Evolutionary conservation across 1,140 invertebrate species (phyloP).

Genomic region (Eueides isabella): DNA sequence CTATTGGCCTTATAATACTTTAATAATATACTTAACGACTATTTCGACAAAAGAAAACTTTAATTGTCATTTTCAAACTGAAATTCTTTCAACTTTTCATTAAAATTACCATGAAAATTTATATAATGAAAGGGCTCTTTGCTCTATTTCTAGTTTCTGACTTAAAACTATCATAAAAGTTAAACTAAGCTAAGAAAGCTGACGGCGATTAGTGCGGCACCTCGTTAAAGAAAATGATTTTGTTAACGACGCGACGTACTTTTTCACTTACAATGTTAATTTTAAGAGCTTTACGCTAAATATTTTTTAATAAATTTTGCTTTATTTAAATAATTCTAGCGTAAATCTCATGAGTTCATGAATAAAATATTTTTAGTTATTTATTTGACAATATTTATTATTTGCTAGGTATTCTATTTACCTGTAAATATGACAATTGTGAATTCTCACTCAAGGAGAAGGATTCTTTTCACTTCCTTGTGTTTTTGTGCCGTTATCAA

Average conservation of each 20-base stretch:
- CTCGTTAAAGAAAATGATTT: conserved; percentile 10
- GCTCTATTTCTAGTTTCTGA: background rate
- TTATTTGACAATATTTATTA: too few species aligned
- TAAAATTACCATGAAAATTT: background rate
- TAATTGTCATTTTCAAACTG: background rate
- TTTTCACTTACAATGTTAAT: conserved; percentile 11
- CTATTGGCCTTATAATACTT: too few species aligned
- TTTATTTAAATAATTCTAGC: too few species aligned
- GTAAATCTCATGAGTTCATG: too few species aligned
- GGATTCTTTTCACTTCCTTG: too few species aligned
- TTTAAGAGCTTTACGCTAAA: background rate
- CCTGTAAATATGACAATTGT: too few species aligned
- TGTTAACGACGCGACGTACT: conserved; percentile 2
- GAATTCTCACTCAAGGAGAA: too few species aligned
- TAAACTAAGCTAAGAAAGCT: conserved; percentile 18
- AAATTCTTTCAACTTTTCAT: background rate
- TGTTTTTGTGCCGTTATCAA: too few species aligned
- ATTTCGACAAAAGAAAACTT: too few species aligned
- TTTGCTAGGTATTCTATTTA: too few species aligned
- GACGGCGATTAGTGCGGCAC: conserved; percentile 12
- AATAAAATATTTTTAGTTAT: too few species aligned
- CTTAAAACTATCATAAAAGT: conserved; percentile 13
- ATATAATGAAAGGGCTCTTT: background rate
- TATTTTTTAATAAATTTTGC: background rate
- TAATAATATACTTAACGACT: too few species aligned